These are phyloP conservation scores for Tigriopus californicus DNA, from an alignment of 2,888 invertebrate genomes.

Conservation along the genomic window DNA sequence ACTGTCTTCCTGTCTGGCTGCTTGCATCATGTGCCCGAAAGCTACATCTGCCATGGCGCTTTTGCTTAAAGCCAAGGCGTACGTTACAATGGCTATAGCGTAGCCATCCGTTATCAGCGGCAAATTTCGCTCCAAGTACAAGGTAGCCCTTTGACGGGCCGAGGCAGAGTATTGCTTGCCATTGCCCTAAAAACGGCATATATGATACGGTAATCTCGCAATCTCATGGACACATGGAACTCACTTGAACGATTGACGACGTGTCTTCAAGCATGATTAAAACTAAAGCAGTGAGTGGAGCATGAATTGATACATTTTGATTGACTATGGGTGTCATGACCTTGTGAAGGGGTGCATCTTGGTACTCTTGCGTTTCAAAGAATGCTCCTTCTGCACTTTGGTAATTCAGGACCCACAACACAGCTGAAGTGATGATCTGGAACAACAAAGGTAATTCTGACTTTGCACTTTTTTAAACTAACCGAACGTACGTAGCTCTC, in stretches of 20 bases:
- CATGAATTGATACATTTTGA: slow-evolving; percentile 19
- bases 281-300: slow-evolving; percentile 35
- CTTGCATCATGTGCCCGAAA: slow-evolving; percentile 20
- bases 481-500: slow-evolving; percentile 28
- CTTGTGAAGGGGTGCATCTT: slow-evolving; percentile 21
- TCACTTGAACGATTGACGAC: slow-evolving; percentile 21
- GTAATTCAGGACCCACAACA: slow-evolving; percentile 25
- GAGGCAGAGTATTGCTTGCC: not conserved
- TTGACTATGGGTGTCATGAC: slow-evolving; percentile 19
- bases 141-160: slow-evolving; percentile 15
- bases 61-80: slow-evolving; percentile 30
- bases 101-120: slow-evolving; percentile 28
- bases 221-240: no score
- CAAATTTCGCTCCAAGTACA: slow-evolving; percentile 27
- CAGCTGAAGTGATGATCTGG: slow-evolving; percentile 26
- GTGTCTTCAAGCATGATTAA: slow-evolving; percentile 31
- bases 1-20: slow-evolving; percentile 23
- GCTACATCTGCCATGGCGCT: slow-evolving; percentile 28
- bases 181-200: no score
- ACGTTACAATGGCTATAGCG: slow-evolving; percentile 32
- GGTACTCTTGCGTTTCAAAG: slow-evolving; percentile 16
- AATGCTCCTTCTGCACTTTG: slow-evolving; percentile 23
- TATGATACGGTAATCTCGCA: no score
- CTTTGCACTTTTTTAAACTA: slow-evolving; percentile 17
- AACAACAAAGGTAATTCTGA: not conserved